Base-by-base conservation (phyloP, 2,888 invertebrate species). In the Galerucella pusilla region DNA sequence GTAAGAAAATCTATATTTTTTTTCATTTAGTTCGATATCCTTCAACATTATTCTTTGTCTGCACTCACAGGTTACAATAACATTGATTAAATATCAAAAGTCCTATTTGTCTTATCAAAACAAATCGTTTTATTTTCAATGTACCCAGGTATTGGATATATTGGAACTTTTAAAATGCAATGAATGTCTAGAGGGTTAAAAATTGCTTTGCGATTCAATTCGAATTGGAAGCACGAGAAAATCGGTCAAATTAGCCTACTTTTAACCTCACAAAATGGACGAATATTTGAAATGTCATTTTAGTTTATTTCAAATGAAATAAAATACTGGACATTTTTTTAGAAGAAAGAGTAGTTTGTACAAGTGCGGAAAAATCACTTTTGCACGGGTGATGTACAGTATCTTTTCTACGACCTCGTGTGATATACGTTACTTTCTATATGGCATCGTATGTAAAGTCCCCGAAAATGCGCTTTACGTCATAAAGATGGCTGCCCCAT, bases 161-260 rank as follows among this genome's bases (percentile, higher is more conserved):
- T 63, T 63, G 35, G 42, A 42, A 42, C 63, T 42, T 42, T 63
- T 42, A 63, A 63, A 63, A 16, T 35, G 14, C 63, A 9, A 28
- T 65, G 46, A n/a, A 65, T 65, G 64, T 46, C 64, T 42, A 20
- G 45, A 46, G 9, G 35, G 46, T 46, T 65, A 65, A 46, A 65
- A 65, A 65, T 65, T 16, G 20, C 9, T 65, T 46, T 42, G 20
- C 46, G 46, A 65, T 65, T 65, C 25, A 11, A 4, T 65, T 16
- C 46, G 20, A 65, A 65, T 46, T 46, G 63, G n/a, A 42, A 9
- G 42, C 28, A 14, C n/a, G n/a, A 14, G 9, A 20, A 42, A 16
- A 42, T n/a, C 9, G 14, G 12, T n/a, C 3, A 65, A 65, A 65
- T 46, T 46, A 46, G 10, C 10, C 2, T 1, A 57, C 16, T n/a